Evolutionary conservation across 2,113 vertebrate species (phyloP).

Genomic region (Macroglossus sobrinus): DNA sequence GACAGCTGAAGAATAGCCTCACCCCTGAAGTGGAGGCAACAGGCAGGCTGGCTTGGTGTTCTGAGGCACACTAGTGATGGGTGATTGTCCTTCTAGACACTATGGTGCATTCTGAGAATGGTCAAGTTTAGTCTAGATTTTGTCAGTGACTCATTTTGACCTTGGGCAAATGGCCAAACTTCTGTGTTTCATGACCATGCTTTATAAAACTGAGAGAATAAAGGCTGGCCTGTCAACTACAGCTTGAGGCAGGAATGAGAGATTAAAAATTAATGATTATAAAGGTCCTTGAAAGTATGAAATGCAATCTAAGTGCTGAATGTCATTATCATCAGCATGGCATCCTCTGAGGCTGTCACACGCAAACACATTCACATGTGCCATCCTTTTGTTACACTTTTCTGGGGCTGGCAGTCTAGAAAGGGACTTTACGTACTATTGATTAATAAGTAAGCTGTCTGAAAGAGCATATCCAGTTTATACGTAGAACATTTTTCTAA

Average conservation of each 20-base stretch:
- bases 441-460: conserved; percentile 3
- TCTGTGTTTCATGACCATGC: background rate
- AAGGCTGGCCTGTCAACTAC: background rate
- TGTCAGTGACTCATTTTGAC: background rate
- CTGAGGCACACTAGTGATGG: background rate
- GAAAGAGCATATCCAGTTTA: background rate
- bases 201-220: conserved; percentile 24
- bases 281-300: conserved; percentile 29
- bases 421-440: background rate
- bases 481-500: conserved; percentile 2
- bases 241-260: background rate
- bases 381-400: background rate
- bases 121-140: background rate
- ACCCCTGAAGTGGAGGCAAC: background rate
- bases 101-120: background rate
- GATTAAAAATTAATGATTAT: conserved; percentile 45
- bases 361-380: accelerated
- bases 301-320: background rate
- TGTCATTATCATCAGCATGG: background rate
- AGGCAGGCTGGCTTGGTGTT: background rate
- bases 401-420: background rate
- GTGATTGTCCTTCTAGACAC: background rate
- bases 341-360: background rate
- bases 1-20: background rate
- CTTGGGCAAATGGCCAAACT: conserved; percentile 1